Evolutionary conservation across 2,888 invertebrate species (phyloP).

Genomic region (Osmoderma eremita): DNA sequence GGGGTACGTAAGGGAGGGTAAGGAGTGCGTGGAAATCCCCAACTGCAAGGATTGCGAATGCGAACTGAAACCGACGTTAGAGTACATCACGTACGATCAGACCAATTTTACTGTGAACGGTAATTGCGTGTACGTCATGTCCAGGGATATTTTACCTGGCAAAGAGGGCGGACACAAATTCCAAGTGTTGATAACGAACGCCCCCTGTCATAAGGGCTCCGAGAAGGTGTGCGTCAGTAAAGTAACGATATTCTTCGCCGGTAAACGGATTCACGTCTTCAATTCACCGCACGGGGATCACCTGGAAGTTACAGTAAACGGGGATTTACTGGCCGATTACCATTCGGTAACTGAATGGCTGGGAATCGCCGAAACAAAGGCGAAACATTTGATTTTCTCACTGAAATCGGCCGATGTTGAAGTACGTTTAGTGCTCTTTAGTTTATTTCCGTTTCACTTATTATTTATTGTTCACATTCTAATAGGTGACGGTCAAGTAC

Average conservation of each 20-base stretch:
- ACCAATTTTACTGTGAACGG: slow-evolving; percentile 82
- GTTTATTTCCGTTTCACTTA: neutral
- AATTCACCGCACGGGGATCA: slow-evolving; percentile 53
- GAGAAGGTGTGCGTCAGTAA: slow-evolving; percentile 74
- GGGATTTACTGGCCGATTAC: slow-evolving; percentile 56
- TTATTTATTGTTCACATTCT: slow-evolving; percentile 33
- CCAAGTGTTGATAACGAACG: slow-evolving; percentile 76
- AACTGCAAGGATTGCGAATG: slow-evolving; percentile 81
- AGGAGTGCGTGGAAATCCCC: slow-evolving; percentile 74
- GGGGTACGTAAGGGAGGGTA: slow-evolving; percentile 74
- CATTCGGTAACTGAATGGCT: slow-evolving; percentile 71
- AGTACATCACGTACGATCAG: slow-evolving; percentile 85
- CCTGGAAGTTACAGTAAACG: slow-evolving; percentile 65
- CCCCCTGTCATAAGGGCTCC: slow-evolving; percentile 70
- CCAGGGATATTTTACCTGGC: slow-evolving; percentile 69
- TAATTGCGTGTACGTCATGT: slow-evolving; percentile 85
- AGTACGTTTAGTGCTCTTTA: slow-evolving; percentile 60
- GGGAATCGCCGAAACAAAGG: slow-evolving; percentile 67
- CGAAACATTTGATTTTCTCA: slow-evolving; percentile 71
- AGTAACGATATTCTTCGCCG: slow-evolving; percentile 74
- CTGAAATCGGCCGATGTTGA: slow-evolving; percentile 79
- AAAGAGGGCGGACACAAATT: slow-evolving; percentile 66
- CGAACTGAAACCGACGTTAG: slow-evolving; percentile 79
- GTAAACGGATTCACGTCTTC: slow-evolving; percentile 66
- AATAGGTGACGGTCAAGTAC: slow-evolving; percentile 62